Evolutionary conservation across 2,888 invertebrate genomes (phyloP).

Genomic region (Eupithecia exiguata): DNA sequence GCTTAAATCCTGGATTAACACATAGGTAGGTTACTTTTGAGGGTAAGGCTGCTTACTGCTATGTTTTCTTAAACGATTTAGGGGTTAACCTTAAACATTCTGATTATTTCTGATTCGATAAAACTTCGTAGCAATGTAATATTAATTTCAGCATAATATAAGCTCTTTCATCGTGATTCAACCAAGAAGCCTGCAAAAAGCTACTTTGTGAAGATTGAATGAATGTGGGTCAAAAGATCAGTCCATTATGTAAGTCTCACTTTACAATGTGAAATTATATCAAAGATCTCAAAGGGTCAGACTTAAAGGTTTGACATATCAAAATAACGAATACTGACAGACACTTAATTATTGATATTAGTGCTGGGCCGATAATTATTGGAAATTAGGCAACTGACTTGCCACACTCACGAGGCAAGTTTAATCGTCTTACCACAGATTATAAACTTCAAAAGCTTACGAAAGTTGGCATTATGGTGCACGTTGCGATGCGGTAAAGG

Average conservation of each 20-base stretch:
- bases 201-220: neutral
- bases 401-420: constrained; percentile 12
- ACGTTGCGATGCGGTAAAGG: constrained; percentile 32
- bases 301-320: neutral
- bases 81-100: neutral
- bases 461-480: constrained; percentile 27
- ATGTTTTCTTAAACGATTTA: too few species aligned
- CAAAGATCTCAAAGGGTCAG: neutral
- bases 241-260: neutral
- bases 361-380: constrained; percentile 24
- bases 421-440: constrained; percentile 24
- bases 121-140: neutral
- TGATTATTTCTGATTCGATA: neutral
- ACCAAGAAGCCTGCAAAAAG: neutral
- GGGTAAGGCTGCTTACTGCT: too few species aligned
- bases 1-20: too few species aligned
- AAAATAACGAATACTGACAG: neutral
- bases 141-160: neutral
- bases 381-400: constrained; percentile 16
- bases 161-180: neutral
- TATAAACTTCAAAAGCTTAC: constrained; percentile 21
- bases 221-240: neutral
- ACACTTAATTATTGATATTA: neutral
- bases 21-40: too few species aligned
- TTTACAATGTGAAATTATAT: neutral